These are phyloP conservation scores for Hemistola chrysoprasaria DNA, from an alignment of 2,888 invertebrate genomes.

Conservation along the genomic window DNA sequence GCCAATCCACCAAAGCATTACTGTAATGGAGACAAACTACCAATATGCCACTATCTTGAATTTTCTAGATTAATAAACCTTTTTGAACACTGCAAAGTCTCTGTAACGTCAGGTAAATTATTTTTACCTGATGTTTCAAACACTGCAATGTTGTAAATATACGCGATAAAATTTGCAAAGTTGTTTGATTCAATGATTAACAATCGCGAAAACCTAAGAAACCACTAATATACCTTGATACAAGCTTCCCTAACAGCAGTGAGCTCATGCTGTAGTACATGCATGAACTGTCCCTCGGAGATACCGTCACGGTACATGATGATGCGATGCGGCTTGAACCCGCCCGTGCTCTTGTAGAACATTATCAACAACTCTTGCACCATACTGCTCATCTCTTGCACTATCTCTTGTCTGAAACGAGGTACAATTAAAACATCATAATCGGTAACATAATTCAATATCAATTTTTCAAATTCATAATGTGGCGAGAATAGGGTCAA, in stretches of 20 bases:
- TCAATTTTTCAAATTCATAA: too few relatives aligned
- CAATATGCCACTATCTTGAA: too few relatives aligned
- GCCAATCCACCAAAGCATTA: too few relatives aligned
- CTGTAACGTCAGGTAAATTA: too few relatives aligned
- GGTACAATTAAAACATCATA: too few relatives aligned
- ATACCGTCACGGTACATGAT: constrained; percentile 99
- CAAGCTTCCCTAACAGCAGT: constrained; percentile 99
- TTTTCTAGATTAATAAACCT: too few relatives aligned
- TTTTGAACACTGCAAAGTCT: too few relatives aligned
- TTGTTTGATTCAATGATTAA: background rate
- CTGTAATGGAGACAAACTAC: too few relatives aligned
- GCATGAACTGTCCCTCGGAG: constrained; percentile 99
- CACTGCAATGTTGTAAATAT: too few relatives aligned
- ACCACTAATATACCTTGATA: constrained; percentile 71
- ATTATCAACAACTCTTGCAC: constrained; percentile 98
- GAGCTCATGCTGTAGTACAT: constrained; percentile 97
- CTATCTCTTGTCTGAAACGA: constrained; percentile 95
- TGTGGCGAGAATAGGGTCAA: too few relatives aligned
- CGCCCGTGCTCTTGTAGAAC: constrained; percentile 99
- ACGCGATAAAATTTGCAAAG: background rate
- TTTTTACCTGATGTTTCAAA: too few relatives aligned
- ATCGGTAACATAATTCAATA: too few relatives aligned
- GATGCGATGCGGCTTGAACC: constrained; percentile 99
- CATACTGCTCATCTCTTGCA: constrained; percentile 99
- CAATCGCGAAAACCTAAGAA: background rate